Evolutionary conservation across 2,113 vertebrate genomes (phyloP).

Genomic region (Pelmatolapia mariae): DNA sequence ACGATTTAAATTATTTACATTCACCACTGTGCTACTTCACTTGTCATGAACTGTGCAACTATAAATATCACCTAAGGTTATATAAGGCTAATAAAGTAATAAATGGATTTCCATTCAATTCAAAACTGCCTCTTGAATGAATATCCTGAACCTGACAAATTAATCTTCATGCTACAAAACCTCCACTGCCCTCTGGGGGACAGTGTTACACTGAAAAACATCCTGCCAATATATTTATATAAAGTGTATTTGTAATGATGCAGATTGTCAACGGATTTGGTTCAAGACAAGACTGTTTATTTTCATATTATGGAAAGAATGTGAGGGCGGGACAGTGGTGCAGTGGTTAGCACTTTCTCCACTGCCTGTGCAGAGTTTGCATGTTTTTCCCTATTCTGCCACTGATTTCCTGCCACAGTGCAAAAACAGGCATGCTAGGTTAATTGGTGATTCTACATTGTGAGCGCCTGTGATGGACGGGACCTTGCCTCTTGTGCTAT

Average conservation of each 20-base stretch:
- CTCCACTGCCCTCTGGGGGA: conserved; percentile 8
- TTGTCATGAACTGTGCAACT: background rate
- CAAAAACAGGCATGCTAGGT: background rate
- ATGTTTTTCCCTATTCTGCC: background rate
- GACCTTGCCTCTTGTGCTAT: background rate
- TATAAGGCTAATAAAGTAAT: background rate
- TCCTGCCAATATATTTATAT: too few species aligned
- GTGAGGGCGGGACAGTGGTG: background rate
- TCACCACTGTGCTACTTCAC: background rate
- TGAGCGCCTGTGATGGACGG: background rate
- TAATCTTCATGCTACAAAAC: background rate
- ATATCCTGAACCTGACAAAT: background rate
- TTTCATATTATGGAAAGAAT: background rate
- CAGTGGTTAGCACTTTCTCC: background rate
- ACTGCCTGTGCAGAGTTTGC: background rate
- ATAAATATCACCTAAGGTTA: background rate
- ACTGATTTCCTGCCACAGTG: background rate
- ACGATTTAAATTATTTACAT: background rate
- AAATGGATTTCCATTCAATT: background rate
- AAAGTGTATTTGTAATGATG: background rate
- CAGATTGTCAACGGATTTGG: background rate
- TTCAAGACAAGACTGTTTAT: background rate
- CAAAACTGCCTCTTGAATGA: background rate
- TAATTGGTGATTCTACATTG: background rate
- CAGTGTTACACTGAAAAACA: conserved; percentile 16